Base-by-base conservation (phyloP, 2,888 invertebrate species). In the Leptinotarsa tumamoca region DNA sequence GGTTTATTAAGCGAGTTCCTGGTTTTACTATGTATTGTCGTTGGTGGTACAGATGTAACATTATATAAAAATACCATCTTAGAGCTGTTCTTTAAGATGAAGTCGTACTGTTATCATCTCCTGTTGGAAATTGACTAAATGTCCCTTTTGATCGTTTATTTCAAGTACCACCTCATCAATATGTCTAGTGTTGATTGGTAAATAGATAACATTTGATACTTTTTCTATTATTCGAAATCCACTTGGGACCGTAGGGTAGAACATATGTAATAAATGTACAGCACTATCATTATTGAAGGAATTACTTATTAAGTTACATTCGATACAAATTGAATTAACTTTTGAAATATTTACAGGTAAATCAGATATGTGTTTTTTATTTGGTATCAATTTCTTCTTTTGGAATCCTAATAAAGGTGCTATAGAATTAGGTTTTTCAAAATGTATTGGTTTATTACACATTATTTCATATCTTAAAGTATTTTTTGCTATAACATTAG, bases 401-500 rank as follows among this genome's bases (percentile, higher is more conserved):
- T 15, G 1, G 56, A 56, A 56, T 56, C 14, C 56, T 13, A 56
- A 18, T 7, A 56, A 3, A 18, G 56, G 14, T 56, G 56, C 56
- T 2, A 56, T 17, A 2, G 14, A 56, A n/a, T 56, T n/a, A n/a
- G 18, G 17, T 54, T n/a, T 54, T 14, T 4, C 54, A 3, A 54
- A 4, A 54, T 54, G 54, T 17, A 54, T 54, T 5, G n/a, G 14
- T n/a, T 54, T 54, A 17, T 54, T n/a, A n/a, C 54, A 17, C 18
- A 56, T 56, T 17, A 56, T 56, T n/a, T 56, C 56, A 56, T 56
- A 56, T 56, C 56, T 56, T 13, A 50, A 50, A 50, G 50, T 50
- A 50, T 50, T 4, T 18, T 56, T 56, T 56, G 15, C 56, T 0
- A n/a, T 56, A 13, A 18, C 17, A 56, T 56, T 56, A n/a, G 56